Evolutionary conservation across 2,113 vertebrate genomes (phyloP).

Genomic region (Nothocercus nigrocapillus): DNA sequence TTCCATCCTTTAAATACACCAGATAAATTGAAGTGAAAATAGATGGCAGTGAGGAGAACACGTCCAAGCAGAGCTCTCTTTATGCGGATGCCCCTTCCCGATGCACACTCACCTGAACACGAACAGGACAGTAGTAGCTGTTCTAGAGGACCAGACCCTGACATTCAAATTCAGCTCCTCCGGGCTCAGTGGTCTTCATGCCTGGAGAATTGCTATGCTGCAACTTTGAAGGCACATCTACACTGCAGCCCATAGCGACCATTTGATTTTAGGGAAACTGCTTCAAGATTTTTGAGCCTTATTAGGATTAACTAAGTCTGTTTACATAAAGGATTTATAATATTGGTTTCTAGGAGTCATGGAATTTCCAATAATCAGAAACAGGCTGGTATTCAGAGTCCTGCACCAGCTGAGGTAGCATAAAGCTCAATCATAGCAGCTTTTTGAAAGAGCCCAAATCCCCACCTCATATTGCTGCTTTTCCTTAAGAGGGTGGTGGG

Average conservation of each 20-base stretch:
- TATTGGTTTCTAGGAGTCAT: fast-evolving
- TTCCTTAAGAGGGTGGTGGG: neutral
- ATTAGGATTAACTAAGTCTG: neutral
- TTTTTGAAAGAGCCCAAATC: neutral
- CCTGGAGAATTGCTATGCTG: neutral
- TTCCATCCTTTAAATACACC: neutral
- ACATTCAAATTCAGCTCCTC: neutral
- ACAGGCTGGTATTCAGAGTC: neutral
- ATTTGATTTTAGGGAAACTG: neutral
- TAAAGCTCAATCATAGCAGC: neutral
- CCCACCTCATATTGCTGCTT: neutral
- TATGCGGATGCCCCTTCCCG: neutral
- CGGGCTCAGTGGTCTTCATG: neutral
- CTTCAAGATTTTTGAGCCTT: neutral
- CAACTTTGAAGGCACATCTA: neutral
- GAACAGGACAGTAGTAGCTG: neutral
- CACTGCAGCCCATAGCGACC: neutral
- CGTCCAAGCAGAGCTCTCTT: neutral
- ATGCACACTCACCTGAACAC: neutral
- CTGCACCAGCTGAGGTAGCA: neutral
- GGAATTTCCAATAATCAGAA: neutral
- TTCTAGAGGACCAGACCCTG: neutral
- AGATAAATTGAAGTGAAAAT: neutral
- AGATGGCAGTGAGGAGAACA: neutral
- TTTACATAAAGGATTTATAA: neutral